These are phyloP conservation scores for Seriola rivoliana DNA, from an alignment of 2,113 vertebrate species.

Conservation along the genomic window DNA sequence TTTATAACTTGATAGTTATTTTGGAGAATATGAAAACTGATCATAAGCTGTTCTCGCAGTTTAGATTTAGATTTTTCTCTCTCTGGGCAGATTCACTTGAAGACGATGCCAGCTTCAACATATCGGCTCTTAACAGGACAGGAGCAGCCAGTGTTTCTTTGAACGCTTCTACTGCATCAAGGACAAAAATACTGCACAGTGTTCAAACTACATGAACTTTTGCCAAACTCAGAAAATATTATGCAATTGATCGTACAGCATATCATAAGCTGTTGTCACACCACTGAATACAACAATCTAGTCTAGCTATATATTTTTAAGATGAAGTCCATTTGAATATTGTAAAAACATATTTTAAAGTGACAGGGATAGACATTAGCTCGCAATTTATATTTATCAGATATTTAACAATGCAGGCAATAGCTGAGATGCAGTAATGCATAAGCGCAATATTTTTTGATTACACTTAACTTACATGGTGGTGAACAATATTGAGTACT, in stretches of 20 bases:
- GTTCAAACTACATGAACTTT: conserved; percentile 51
- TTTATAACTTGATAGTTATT: not conserved
- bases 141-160: conserved; percentile 94
- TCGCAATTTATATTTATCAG: conserved; percentile 66
- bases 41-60: not conserved
- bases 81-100: conserved; percentile 91
- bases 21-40: not conserved
- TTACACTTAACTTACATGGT: conserved; percentile 26
- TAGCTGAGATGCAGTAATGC: conserved; percentile 38
- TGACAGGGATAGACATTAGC: conserved; percentile 20
- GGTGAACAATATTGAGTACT: not conserved
- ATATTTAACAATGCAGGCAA: conserved; percentile 51
- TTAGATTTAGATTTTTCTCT: not conserved
- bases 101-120: conserved; percentile 96
- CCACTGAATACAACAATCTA: conserved; percentile 41
- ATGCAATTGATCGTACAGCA: conserved; percentile 64
- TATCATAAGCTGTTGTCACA: conserved; percentile 41
- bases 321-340: conserved; percentile 33
- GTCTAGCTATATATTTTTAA: conserved; percentile 57
- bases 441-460: conserved; percentile 18
- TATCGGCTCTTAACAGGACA: conserved; percentile 95
- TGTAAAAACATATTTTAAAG: conserved; percentile 55
- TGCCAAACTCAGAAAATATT: conserved; percentile 67
- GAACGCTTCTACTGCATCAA: conserved; percentile 49
- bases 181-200: conserved; percentile 39